Percentiles rank a stretch among this genome's conserved stretches.
Conservation (phyloP, 2,888 invertebrate species). For the Oligia latruncula region DNA sequence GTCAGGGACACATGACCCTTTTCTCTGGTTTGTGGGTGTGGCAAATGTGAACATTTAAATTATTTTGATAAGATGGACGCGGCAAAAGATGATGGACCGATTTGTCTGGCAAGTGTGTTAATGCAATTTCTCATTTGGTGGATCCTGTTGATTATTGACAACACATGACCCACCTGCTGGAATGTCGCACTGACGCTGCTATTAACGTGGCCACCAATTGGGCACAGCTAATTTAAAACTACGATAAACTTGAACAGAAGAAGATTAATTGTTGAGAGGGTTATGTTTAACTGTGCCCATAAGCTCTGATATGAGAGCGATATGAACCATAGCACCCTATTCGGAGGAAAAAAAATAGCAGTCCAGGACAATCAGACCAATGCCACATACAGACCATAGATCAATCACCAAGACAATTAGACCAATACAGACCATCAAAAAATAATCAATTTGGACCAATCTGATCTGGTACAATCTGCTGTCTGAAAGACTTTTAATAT, state of each 20-base stretch:
- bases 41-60: neutral
- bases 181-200: neutral
- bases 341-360: neutral
- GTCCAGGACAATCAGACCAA: neutral
- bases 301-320: too few relatives aligned
- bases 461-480: neutral
- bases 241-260: neutral
- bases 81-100: neutral
- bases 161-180: too few relatives aligned
- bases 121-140: neutral
- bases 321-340: neutral
- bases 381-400: too few relatives aligned
- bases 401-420: too few relatives aligned
- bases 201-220: neutral
- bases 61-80: neutral
- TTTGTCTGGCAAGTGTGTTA: neutral
- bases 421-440: too few relatives aligned
- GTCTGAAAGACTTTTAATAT: neutral
- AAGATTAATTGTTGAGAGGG: too few relatives aligned
- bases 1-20: neutral
- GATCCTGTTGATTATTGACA: neutral
- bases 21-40: neutral
- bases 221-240: neutral
- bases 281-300: neutral
- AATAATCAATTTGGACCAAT: too few relatives aligned